Evolutionary conservation across 1,140 invertebrate genomes (phyloP).

Genomic region (Patella vulgata): DNA sequence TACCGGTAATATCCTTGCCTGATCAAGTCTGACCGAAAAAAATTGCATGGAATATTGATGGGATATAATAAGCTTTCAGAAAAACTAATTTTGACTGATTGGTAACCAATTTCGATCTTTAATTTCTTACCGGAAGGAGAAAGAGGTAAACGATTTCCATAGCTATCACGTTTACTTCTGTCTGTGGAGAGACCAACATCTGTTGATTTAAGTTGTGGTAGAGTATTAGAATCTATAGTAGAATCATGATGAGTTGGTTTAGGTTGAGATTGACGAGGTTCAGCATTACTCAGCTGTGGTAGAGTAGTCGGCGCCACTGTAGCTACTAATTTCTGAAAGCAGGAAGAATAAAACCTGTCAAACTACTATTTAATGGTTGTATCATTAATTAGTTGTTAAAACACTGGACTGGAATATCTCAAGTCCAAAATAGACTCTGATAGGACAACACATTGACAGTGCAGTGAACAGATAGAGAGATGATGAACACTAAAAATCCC

Average conservation of each 20-base stretch:
- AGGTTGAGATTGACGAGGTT: slow-evolving; percentile 35
- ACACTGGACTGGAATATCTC: no score
- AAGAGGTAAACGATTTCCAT: slow-evolving; percentile 60
- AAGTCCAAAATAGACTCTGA: not conserved
- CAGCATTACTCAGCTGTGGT: slow-evolving; percentile 46
- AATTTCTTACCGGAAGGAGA: slow-evolving; percentile 56
- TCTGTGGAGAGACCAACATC: slow-evolving; percentile 11
- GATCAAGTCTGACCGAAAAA: no score
- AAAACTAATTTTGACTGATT: no score
- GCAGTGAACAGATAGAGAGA: not conserved
- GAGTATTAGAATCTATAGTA: slow-evolving; percentile 35
- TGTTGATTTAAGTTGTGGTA: slow-evolving; percentile 50
- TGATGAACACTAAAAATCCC: not conserved
- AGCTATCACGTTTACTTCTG: slow-evolving; percentile 48
- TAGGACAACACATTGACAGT: no score
- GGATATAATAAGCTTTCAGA: no score
- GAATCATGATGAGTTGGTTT: slow-evolving; percentile 39
- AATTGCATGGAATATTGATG: no score
- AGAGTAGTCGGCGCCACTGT: slow-evolving; percentile 57
- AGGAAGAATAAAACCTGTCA: not conserved
- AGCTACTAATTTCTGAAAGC: slow-evolving; percentile 48
- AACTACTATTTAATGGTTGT: not conserved
- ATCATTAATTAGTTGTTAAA: not conserved
- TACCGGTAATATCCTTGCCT: no score
- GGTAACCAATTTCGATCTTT: no score